phyloP scores from a whole-genome alignment of 2,888 invertebrate species.

The Diaprepes abbreviatus region DNA sequence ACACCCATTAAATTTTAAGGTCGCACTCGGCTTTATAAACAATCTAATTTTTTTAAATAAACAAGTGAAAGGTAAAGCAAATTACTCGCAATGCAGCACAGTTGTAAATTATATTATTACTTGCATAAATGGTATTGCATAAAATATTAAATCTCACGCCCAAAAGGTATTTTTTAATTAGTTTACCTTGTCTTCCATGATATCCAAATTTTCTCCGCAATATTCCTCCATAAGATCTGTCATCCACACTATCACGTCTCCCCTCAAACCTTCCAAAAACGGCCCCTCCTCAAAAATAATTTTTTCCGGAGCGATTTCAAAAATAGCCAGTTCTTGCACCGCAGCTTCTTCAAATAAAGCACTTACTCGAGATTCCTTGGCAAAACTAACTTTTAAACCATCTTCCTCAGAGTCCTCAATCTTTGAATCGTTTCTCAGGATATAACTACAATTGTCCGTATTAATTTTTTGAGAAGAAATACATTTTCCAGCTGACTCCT shows the following conservation, averaged over 20 bases:
- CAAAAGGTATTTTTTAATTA: too few species aligned
- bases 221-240: slow-evolving; percentile 25
- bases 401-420: background rate
- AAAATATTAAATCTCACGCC: too few species aligned
- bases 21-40: background rate
- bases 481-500: background rate
- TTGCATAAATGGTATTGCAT: too few species aligned
- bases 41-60: background rate
- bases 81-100: too few species aligned
- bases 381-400: slow-evolving; percentile 27
- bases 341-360: slow-evolving; percentile 16
- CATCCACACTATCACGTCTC: slow-evolving; percentile 35
- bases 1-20: too few species aligned
- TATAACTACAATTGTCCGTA: background rate
- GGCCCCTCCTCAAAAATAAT: slow-evolving; percentile 19
- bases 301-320: slow-evolving; percentile 4
- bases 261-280: slow-evolving; percentile 18
- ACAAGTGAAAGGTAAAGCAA: background rate
- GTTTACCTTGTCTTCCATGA: slow-evolving; percentile 46
- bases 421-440: too few species aligned
- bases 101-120: too few species aligned
- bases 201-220: slow-evolving; percentile 29
- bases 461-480: background rate
- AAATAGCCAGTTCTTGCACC: slow-evolving; percentile 6
- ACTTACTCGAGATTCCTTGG: slow-evolving; percentile 32